These are phyloP conservation scores for Symphodus melops DNA, from an alignment of 2,113 vertebrate genomes.

Conservation along the genomic window DNA sequence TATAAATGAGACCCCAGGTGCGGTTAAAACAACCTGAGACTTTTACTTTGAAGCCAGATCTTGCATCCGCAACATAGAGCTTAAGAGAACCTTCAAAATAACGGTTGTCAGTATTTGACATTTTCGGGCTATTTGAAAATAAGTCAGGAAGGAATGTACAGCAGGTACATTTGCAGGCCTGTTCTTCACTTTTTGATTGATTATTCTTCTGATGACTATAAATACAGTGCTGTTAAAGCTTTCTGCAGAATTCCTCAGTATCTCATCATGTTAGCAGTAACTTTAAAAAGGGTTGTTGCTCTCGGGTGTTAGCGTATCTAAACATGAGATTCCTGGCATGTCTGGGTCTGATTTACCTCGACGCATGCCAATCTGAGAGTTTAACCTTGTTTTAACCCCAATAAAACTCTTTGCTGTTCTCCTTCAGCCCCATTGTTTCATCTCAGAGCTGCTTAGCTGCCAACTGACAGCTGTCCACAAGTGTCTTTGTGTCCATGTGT, in stretches of 20 bases:
- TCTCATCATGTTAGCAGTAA: constrained; percentile 6
- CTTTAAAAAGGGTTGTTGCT: constrained; percentile 9
- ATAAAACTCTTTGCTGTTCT: constrained; percentile 48
- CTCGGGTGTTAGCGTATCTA: constrained; percentile 18
- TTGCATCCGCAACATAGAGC: too few species aligned
- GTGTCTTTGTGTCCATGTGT: constrained; percentile 30
- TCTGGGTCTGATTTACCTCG: constrained; percentile 7
- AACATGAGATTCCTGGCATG: constrained; percentile 17
- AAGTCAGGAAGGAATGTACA: too few species aligned
- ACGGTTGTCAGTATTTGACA: too few species aligned
- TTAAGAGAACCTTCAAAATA: too few species aligned
- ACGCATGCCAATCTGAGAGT: constrained; percentile 33
- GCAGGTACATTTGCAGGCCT: too few species aligned
- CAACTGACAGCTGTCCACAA: constrained; percentile 68
- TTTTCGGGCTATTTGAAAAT: too few species aligned
- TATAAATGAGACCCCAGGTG: too few species aligned
- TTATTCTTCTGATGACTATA: too few species aligned
- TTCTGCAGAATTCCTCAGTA: constrained; percentile 1
- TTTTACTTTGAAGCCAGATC: too few species aligned
- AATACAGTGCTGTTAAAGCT: too few species aligned
- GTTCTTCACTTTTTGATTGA: too few species aligned
- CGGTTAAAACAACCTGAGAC: too few species aligned
- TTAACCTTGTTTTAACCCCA: constrained; percentile 62
- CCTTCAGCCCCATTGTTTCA: constrained; percentile 47
- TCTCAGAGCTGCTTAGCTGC: constrained; percentile 62